Evolutionary conservation across 2,113 vertebrate genomes (phyloP).

Genomic region (Hyaena hyaena): DNA sequence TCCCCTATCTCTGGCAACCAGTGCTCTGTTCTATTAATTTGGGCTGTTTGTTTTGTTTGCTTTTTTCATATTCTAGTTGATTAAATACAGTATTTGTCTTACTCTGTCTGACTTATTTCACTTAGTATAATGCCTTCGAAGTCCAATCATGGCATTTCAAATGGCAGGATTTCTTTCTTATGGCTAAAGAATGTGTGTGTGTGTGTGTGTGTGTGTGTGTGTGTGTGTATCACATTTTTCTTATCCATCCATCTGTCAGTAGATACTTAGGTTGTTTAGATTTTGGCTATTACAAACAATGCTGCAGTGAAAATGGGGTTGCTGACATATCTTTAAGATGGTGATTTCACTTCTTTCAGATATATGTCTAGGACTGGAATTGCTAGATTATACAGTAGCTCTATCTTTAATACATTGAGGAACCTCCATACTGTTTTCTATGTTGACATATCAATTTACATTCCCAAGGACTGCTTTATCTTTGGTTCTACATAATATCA

Average conservation of each 20-base stretch:
- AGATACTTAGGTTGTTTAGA: not conserved
- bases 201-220: fast-evolving
- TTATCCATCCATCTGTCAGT: not conserved
- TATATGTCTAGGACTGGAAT: not conserved
- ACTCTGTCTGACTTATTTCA: not conserved
- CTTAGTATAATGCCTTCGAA: not conserved
- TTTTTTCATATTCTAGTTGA: not conserved
- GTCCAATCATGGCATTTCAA: not conserved
- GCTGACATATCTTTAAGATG: not conserved
- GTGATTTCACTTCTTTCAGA: not conserved
- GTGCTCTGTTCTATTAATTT: not conserved
- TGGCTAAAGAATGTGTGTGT: not conserved
- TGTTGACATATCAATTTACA: not conserved
- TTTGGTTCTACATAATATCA: not conserved
- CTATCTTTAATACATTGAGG: not conserved
- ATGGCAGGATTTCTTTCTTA: not conserved
- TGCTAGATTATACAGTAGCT: not conserved
- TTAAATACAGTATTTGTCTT: not conserved
- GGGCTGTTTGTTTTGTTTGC: no score
- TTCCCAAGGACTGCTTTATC: not conserved
- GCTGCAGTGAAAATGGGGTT: not conserved
- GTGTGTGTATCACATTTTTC: not conserved
- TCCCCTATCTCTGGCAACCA: not conserved
- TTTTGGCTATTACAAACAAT: not conserved
- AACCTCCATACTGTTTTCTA: not conserved